Percentiles rank a stretch among this genome's conserved stretches.
Evolutionary conservation across 2,888 invertebrate genomes (phyloP).

Genomic region (Hipparchia sbordonii): DNA sequence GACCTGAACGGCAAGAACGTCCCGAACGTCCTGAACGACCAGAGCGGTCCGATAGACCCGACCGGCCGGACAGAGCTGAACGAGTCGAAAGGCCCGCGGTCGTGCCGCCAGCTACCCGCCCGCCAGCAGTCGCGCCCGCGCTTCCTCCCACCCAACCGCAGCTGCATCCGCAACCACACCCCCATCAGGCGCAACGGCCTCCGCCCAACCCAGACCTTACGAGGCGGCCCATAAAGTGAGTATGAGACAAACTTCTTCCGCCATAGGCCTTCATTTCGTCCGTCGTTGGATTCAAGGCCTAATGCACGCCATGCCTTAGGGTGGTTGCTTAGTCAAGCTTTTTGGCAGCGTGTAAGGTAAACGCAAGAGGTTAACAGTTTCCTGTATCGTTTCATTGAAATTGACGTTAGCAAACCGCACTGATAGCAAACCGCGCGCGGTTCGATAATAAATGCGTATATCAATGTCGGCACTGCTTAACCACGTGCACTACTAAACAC

Average conservation of each 20-base stretch:
- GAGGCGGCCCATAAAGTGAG: constrained; percentile 88
- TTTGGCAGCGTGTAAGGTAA: no score
- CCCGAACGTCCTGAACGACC: constrained; percentile 56
- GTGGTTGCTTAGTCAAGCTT: no score
- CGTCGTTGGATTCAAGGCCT: no score
- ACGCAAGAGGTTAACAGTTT: no score
- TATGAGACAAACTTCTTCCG: constrained; percentile 36
- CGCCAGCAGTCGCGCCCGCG: constrained; percentile 46
- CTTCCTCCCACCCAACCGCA: constrained; percentile 59
- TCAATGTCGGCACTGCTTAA: no score
- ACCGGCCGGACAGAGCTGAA: constrained; percentile 49
- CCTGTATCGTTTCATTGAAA: no score
- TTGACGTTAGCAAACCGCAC: no score
- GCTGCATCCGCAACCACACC: constrained; percentile 64
- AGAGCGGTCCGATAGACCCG: constrained; percentile 51
- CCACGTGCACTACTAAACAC: no score
- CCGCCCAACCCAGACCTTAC: constrained; percentile 86
- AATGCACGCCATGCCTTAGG: no score
- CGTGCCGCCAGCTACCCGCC: constrained; percentile 49
- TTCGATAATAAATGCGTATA: no score
- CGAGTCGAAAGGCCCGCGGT: constrained; percentile 46
- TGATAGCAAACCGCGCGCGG: no score
- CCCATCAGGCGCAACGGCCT: constrained; percentile 73
- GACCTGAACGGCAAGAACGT: constrained; percentile 46
- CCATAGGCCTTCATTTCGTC: no score